phyloP scores from a whole-genome alignment of 2,113 vertebrate species.

The Uropsilus gracilis region DNA sequence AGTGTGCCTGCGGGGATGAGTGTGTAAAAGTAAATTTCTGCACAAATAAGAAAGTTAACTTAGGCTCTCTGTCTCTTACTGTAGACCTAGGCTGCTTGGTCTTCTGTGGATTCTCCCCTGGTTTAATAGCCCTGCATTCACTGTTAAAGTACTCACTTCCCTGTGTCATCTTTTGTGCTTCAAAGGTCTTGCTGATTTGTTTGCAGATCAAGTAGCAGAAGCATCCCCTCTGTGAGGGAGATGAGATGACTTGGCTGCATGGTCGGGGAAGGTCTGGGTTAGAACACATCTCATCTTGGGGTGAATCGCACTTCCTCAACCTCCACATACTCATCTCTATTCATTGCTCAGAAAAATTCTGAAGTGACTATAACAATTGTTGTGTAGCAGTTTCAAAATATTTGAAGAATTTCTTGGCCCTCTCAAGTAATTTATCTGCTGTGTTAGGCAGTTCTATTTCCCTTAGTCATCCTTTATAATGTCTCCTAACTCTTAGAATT shows the following conservation, averaged over 20 bases:
- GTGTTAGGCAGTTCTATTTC: not conserved
- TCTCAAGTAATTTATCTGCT: not conserved
- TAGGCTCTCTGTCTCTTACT: constrained; percentile 1
- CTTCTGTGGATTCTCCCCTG: not conserved
- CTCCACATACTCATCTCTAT: not conserved
- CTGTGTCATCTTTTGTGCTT: accelerated
- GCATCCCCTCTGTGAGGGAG: not conserved
- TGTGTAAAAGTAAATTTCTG: constrained; percentile 25
- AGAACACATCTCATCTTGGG: too few relatives aligned
- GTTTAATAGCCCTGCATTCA: not conserved
- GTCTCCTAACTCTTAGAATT: not conserved
- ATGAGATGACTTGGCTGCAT: accelerated
- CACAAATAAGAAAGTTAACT: not conserved
- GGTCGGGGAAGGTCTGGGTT: not conserved
- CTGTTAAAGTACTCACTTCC: not conserved
- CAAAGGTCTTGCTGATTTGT: not conserved
- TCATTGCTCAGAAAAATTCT: not conserved
- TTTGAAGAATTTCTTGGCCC: not conserved
- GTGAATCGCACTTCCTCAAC: not conserved
- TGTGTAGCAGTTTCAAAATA: not conserved
- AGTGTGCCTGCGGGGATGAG: constrained; percentile 22
- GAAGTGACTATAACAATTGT: not conserved
- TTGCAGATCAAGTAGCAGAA: not conserved
- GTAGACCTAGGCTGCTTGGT: not conserved
- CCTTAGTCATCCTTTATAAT: not conserved